Evolutionary conservation across 2,113 vertebrate species (phyloP).

Genomic region (Bubo scandiacus): DNA sequence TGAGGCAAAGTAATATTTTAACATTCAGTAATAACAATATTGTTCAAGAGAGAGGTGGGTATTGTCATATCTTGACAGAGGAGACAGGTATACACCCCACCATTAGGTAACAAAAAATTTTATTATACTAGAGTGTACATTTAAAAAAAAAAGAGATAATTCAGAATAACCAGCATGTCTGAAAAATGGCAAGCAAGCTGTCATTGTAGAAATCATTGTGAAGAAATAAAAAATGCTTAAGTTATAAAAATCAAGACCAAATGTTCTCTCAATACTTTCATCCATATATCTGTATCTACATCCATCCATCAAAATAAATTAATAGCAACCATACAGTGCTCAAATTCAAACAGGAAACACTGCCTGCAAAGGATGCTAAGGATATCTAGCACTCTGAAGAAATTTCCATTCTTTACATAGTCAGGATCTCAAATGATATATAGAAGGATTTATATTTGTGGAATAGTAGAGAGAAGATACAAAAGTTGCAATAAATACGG

Average conservation of each 20-base stretch:
- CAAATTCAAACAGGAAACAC: background rate
- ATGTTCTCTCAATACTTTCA: background rate
- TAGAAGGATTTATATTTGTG: background rate
- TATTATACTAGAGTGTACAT: background rate
- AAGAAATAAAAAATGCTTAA: background rate
- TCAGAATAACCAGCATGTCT: background rate
- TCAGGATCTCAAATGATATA: background rate
- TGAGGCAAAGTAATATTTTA: background rate
- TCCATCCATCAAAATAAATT: background rate
- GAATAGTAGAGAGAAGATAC: background rate
- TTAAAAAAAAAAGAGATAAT: background rate
- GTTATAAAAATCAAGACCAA: background rate
- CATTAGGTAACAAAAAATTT: background rate
- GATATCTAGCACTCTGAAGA: background rate
- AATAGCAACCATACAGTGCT: background rate
- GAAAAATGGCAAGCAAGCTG: background rate
- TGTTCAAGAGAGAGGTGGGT: background rate
- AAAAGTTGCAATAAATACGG: background rate
- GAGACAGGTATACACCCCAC: background rate
- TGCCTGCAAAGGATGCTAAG: background rate
- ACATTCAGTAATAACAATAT: background rate
- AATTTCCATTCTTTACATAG: background rate
- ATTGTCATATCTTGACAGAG: background rate
- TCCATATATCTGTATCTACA: background rate
- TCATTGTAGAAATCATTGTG: background rate